Evolutionary conservation across 92 coral and sea anemone genomes (phyloP).

Genomic region (Epizoanthus rinbou): DNA sequence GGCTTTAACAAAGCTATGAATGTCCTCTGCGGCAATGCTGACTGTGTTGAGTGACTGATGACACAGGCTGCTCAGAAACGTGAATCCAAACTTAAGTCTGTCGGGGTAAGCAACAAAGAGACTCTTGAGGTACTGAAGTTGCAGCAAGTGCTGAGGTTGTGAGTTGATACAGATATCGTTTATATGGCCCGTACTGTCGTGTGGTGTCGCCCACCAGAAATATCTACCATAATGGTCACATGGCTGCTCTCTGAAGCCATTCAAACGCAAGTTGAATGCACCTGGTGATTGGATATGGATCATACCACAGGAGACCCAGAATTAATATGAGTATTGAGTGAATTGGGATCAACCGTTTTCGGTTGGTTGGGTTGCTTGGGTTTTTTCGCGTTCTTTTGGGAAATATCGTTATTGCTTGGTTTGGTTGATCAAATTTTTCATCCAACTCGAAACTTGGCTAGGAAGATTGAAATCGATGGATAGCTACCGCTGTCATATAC

Average conservation of each 20-base stretch:
- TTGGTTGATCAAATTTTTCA: too few relatives aligned
- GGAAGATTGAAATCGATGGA: too few relatives aligned
- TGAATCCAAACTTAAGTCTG: constrained; percentile 69
- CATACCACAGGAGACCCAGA: background rate
- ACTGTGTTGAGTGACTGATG: constrained; percentile 61
- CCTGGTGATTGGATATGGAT: constrained; percentile 37
- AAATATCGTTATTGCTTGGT: too few relatives aligned
- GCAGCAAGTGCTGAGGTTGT: constrained; percentile 68
- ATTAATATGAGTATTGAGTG: too few relatives aligned
- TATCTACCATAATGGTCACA: constrained; percentile 73
- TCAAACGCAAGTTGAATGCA: constrained; percentile 68
- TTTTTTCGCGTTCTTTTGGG: too few relatives aligned
- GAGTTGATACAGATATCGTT: constrained; percentile 67
- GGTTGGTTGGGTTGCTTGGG: too few relatives aligned
- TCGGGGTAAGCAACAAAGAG: constrained; percentile 65
- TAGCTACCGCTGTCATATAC: too few relatives aligned
- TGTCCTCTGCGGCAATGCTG: constrained; percentile 61
- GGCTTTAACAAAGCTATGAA: constrained; percentile 49
- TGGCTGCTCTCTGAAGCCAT: constrained; percentile 68
- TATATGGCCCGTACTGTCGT: constrained; percentile 37
- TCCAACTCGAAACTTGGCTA: too few relatives aligned
- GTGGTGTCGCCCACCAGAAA: constrained; percentile 82
- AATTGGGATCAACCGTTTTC: too few relatives aligned
- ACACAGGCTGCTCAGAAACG: constrained; percentile 67
- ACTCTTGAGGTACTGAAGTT: constrained; percentile 71